Conservation (phyloP, 2,113 vertebrate genomes). For the Psittacula cyanocephala region DNA sequence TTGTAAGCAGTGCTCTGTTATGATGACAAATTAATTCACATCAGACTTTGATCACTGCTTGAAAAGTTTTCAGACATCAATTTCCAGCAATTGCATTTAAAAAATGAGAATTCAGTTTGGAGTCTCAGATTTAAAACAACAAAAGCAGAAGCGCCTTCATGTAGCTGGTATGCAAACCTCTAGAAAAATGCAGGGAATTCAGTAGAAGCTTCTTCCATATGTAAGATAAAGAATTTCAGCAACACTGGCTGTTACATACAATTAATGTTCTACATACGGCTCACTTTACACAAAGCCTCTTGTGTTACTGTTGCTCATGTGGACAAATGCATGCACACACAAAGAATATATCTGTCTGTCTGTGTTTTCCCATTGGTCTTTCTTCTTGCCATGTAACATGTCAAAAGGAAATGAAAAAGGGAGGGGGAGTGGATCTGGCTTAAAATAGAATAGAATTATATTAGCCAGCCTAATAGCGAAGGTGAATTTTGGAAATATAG, state of each 20-base stretch:
- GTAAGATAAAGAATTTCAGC: neutral
- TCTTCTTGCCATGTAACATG: constrained; percentile 63
- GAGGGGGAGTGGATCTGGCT: constrained; percentile 54
- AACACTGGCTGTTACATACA: neutral
- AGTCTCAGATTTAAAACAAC: constrained; percentile 57
- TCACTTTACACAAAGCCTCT: constrained; percentile 9
- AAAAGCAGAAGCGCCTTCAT: constrained; percentile 58
- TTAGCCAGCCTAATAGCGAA: constrained; percentile 69
- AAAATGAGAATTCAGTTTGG: constrained; percentile 69
- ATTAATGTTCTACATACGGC: constrained; percentile 45
- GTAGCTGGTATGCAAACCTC: constrained; percentile 33
- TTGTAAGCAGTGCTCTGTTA: constrained; percentile 75
- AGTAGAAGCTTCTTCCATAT: neutral
- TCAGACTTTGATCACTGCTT: constrained; percentile 77
- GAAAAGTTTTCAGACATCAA: constrained; percentile 76
- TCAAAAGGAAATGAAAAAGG: constrained; percentile 77
- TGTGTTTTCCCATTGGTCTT: neutral
- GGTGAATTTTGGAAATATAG: constrained; percentile 73
- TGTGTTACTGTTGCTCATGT: neutral
- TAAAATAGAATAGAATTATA: constrained; percentile 76
- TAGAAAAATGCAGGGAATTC: constrained; percentile 16
- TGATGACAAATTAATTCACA: constrained; percentile 83
- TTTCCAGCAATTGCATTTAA: constrained; percentile 73
- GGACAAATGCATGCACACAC: neutral
- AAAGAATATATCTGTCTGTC: constrained; percentile 39